Percentiles rank a stretch among this genome's conserved stretches.
These are phyloP conservation scores for Darevskia nairensis DNA, from an alignment of 2,797 vertebrate species.

Conservation along the genomic window DNA sequence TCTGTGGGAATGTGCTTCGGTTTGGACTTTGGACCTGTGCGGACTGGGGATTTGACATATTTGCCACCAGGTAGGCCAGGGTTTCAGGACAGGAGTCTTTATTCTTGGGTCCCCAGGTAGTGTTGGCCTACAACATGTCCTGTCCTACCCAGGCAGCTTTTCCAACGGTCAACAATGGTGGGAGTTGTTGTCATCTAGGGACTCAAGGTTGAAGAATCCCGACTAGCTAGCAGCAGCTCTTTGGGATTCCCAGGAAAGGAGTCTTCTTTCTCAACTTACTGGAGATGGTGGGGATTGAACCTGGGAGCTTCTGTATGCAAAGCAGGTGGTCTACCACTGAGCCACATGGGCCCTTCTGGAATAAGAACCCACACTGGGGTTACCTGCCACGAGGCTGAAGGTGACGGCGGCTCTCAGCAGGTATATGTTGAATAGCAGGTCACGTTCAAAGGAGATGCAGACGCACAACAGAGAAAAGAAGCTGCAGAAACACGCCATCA, in stretches of 20 bases:
- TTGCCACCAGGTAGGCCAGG: too few species aligned
- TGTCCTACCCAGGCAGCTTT: too few species aligned
- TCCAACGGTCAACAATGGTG: too few species aligned
- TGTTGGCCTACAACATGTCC: too few species aligned
- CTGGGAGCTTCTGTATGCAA: not conserved
- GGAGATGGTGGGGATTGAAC: not conserved
- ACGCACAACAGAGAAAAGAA: constrained; percentile 22
- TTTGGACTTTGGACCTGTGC: too few species aligned
- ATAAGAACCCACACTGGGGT: not conserved
- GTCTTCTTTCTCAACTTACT: not conserved
- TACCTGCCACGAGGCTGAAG: constrained; percentile 56
- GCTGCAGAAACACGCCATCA: constrained; percentile 37
- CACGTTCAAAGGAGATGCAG: fast-evolving
- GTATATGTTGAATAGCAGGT: not conserved
- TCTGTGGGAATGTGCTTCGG: too few species aligned
- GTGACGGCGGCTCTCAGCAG: not conserved
- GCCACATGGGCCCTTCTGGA: not conserved
- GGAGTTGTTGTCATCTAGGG: too few species aligned
- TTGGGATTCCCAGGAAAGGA: not conserved
- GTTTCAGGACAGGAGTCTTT: too few species aligned
- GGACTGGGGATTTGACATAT: too few species aligned
- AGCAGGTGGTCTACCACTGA: not conserved
- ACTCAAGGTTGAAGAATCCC: too few species aligned
- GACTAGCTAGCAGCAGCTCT: too few species aligned
- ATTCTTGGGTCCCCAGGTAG: too few species aligned